phyloP scores from a whole-genome alignment of 2,113 vertebrate genomes.

The Passer montanus region DNA sequence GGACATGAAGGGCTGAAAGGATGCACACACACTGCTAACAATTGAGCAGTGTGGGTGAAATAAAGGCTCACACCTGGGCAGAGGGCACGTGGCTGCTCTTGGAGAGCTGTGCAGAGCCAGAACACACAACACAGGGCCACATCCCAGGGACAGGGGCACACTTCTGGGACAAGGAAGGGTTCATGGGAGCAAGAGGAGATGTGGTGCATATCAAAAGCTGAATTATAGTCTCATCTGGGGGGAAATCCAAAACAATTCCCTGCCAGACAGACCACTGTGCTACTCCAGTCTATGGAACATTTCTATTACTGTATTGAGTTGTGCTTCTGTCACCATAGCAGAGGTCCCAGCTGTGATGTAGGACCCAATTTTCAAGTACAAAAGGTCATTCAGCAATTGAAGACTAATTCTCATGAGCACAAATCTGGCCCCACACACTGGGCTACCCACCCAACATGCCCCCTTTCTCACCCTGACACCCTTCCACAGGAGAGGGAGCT shows the following conservation, averaged over 20 bases:
- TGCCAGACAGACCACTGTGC: not conserved
- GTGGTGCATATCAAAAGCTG: not conserved
- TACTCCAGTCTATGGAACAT: not conserved
- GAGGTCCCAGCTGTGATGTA: not conserved
- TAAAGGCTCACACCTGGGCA: not conserved
- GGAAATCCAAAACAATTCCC: not conserved
- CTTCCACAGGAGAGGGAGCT: not conserved
- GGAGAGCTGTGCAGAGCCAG: not conserved
- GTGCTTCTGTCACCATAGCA: not conserved
- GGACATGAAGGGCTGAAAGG: not conserved
- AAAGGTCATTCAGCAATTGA: not conserved
- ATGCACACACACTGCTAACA: not conserved
- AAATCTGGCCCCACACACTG: not conserved
- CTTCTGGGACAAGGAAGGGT: not conserved
- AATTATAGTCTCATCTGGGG: not conserved
- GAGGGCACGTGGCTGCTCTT: accelerated
- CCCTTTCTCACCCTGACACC: not conserved
- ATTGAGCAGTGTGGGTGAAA: not conserved
- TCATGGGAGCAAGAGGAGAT: not conserved
- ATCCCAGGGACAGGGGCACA: not conserved
- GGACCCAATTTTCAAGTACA: not conserved
- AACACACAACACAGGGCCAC: accelerated
- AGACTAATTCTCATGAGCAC: not conserved
- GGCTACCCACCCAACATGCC: not conserved
- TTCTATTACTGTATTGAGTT: not conserved